These are phyloP conservation scores for Pygoscelis antarcticus DNA, from an alignment of 2,113 vertebrate species.

Conservation along the genomic window DNA sequence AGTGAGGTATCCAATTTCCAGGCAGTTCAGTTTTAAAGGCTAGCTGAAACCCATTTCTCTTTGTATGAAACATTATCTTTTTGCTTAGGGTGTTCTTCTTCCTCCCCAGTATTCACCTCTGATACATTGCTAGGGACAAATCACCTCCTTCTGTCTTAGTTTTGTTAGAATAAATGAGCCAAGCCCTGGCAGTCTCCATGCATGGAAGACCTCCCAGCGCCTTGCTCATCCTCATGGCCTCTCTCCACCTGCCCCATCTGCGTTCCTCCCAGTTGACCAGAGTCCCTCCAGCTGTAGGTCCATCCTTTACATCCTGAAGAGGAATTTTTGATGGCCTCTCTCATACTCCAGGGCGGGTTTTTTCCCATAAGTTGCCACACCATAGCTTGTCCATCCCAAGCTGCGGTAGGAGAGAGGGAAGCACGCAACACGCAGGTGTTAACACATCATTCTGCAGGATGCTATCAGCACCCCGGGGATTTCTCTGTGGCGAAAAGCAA, in stretches of 20 bases:
- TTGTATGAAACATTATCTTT: neutral
- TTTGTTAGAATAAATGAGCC: neutral
- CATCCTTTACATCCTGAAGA: neutral
- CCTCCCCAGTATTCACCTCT: neutral
- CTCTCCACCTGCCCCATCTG: neutral
- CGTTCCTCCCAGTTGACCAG: rapidly evolving
- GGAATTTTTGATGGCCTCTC: too few relatives aligned
- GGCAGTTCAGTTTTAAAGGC: neutral
- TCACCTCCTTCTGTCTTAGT: neutral
- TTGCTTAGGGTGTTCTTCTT: neutral
- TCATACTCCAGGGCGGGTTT: neutral
- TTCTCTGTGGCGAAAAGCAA: neutral
- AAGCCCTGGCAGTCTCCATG: neutral
- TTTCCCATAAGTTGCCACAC: neutral
- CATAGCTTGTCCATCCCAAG: neutral
- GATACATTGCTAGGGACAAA: neutral
- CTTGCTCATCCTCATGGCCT: neutral
- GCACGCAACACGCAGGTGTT: neutral
- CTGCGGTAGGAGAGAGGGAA: neutral
- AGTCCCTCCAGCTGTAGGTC: neutral
- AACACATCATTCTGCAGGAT: neutral
- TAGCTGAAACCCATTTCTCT: neutral
- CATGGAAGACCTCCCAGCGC: neutral
- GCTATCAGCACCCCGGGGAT: neutral
- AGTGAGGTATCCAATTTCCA: neutral